Base-by-base conservation (phyloP, 2,797 vertebrate genomes). In the Channa striata region DNA sequence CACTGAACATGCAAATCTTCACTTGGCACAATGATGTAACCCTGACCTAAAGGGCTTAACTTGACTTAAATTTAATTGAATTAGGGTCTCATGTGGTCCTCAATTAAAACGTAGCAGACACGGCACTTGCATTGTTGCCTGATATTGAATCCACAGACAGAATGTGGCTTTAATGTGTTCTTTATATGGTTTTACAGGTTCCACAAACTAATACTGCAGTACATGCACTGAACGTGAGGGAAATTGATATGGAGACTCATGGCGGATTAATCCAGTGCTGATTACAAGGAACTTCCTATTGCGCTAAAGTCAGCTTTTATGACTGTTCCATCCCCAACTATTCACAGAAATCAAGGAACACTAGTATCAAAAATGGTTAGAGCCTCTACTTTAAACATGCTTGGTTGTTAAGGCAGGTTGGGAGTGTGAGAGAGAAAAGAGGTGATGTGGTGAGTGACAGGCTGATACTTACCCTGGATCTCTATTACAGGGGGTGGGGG, bases 381-480 rank as follows among this genome's bases (percentile, higher is more conserved):
- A 52, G 14, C 14, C 19, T 56, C 14, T 11, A 33, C 42, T 13
- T 48, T n/a, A 39, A 39, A 30, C 64, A 37, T 62, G 65, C 40
- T 4, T 44, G 12, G 14, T 13, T 37, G 17, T 23, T 46, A 33
- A 25, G 12, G 36, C 59, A 57, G 17, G 39, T 2, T 72, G 59
- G 4, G 19, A 52, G 42, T 50, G 39, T 30, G 14, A 67, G 37
- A 23, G 21, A 43, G 40, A 48, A 30, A 74, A 23, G 21, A 46
- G 17, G 43, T 30, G 78, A 68, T 40, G 60, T 9, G 59, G 72
- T 19, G 67, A 75, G 80, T 48, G 61, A 66, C 20, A 86, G 73
- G 70, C 63, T n/a, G 61, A 85, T 91, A 95, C 94, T 95, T 87
- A 95, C 94, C 94, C 90, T 92, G 93, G 58, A 95, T 90, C 86